A percentile compares a stretch with the other conserved stretches of the same genome.
Conservation (phyloP, 1,140 invertebrate species). For the Calycopis cecrops region DNA sequence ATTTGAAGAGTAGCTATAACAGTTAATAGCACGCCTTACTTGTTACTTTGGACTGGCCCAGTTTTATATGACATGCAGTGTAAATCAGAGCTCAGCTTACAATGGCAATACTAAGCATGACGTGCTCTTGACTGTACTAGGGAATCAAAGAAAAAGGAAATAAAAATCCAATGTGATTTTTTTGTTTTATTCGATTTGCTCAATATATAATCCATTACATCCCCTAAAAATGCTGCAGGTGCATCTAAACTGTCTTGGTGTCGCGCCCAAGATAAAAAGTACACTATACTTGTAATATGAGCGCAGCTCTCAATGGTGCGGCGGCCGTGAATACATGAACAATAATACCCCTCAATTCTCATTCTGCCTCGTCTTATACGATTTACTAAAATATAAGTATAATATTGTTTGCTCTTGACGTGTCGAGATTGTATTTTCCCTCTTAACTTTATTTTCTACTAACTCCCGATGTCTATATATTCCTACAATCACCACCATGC, state of each 20-base stretch:
- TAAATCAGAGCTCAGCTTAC: too few relatives aligned
- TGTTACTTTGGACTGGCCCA: too few relatives aligned
- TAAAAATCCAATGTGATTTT: too few relatives aligned
- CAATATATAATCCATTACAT: slow-evolving; percentile 13
- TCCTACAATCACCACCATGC: not conserved
- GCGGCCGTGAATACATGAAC: slow-evolving; percentile 8
- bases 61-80: too few relatives aligned
- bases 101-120: too few relatives aligned
- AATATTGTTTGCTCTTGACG: slow-evolving; percentile 1
- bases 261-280: slow-evolving; percentile 1
- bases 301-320: slow-evolving; percentile 4
- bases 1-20: too few relatives aligned
- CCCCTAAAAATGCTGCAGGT: slow-evolving; percentile 4
- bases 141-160: too few relatives aligned
- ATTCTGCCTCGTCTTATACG: not conserved
- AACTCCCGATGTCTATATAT: not conserved
- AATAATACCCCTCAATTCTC: slow-evolving; percentile 6
- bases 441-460: not conserved
- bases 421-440: slow-evolving; percentile 3
- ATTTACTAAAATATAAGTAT: slow-evolving; percentile 11
- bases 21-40: too few relatives aligned
- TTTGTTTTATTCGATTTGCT: too few relatives aligned
- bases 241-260: slow-evolving; percentile 4
- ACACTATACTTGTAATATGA: slow-evolving; percentile 12
- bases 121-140: too few relatives aligned